These are phyloP conservation scores for Liparis tanakae DNA, from an alignment of 2,797 vertebrate species.

Conservation along the genomic window DNA sequence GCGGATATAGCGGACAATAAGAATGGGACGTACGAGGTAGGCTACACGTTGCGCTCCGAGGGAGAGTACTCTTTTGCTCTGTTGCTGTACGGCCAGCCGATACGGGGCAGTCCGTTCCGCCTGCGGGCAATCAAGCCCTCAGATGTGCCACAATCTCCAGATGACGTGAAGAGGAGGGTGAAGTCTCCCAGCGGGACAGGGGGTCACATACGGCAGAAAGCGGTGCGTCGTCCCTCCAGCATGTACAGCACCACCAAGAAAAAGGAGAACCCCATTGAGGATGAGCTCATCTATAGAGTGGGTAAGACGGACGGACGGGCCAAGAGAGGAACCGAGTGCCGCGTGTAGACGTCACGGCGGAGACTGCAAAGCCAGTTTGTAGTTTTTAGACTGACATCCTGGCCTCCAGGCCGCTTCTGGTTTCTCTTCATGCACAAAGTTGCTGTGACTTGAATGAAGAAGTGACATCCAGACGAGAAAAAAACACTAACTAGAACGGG, in stretches of 20 bases:
- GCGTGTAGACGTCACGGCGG: neutral
- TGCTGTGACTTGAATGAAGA: no score
- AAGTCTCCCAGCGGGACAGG: conserved; percentile 92
- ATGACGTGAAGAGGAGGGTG: conserved; percentile 93
- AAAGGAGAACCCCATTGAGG: conserved; percentile 97
- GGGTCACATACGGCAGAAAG: conserved; percentile 94
- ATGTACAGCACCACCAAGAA: conserved; percentile 97
- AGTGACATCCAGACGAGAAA: neutral
- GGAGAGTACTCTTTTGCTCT: conserved; percentile 90
- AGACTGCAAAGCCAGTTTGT: neutral
- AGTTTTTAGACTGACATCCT: conserved; percentile 13
- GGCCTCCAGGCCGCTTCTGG: neutral
- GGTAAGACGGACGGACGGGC: conserved; percentile 79
- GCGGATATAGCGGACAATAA: conserved; percentile 91
- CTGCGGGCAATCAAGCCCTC: conserved; percentile 88
- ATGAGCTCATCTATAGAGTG: conserved; percentile 95
- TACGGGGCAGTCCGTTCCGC: conserved; percentile 91
- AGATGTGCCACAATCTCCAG: conserved; percentile 89
- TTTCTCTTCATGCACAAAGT: neutral
- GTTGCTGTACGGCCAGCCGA: conserved; percentile 89
- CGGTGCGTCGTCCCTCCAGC: conserved; percentile 92
- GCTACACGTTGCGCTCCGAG: conserved; percentile 87
- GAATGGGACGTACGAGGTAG: conserved; percentile 95
- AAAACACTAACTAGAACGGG: neutral
- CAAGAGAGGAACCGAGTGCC: neutral